Evolutionary conservation across 2,888 invertebrate species (phyloP), one percentile per base, ranked within the genome.

Genomic region (Listrodromus nycthemerus): DNA sequence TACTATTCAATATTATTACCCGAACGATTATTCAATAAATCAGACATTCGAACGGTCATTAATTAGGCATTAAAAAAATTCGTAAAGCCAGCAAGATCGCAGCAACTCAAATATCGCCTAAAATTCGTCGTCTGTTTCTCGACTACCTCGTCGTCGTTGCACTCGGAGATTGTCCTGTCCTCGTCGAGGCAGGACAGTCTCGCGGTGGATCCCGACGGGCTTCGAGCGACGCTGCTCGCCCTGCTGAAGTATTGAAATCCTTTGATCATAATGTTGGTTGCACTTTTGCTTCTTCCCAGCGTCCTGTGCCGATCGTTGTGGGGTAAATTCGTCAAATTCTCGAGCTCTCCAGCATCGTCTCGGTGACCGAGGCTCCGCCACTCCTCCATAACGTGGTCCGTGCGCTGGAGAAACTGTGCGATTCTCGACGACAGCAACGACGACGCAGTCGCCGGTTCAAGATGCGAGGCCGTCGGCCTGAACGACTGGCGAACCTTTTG

Each of bases 371-470:
- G 89, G 84, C 96, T 95, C 79, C 95, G 95, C 98, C 98, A 98
- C 91, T 98, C 97, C 89, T 98, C 97, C 95, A 97, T 97, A 0
- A 98, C 96, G 93, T 98, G 98, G 93, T 98, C 98, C 2, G 98
- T 98, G 85, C 97, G 95, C 90, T 95, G 95, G 45, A 98, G 94
- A 89, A 98, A 98, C 90, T 96, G 96, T 77, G 96, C 95, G 75
- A 98, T 98, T 93, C 97, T 97, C 48, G 95, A 95, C 41, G 96
- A 95, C 21, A 98, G 94, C 87, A 96, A 96, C 81, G 96, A 96
- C 0, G 97, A 97, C 1, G 97, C 96, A 0, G 97, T 97, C 67
- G 96, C 95, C 50, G 96, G 95, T 91, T 97, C 97, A 87, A 96
- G 93, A 90, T 96, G 96, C 0, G 97, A 97, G 2, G 97, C 97